Base-by-base conservation (phyloP, 2,888 invertebrate species). In the Matsumyia berberina region DNA sequence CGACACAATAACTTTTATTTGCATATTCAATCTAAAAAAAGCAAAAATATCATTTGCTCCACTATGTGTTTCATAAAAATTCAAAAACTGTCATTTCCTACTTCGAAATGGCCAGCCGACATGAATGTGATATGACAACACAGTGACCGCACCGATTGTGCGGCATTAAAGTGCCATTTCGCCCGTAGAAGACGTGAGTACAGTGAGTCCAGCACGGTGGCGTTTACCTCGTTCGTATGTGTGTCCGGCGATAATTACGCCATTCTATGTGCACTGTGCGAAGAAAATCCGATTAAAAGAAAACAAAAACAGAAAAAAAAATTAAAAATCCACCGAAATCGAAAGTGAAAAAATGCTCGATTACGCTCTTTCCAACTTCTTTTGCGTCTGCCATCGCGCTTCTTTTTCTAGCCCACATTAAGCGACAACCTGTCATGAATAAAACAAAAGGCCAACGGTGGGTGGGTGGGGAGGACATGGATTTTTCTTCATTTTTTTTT, bases 381-480 rank as follows among this genome's bases (percentile, higher is more conserved):
- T 72, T 39, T 8, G 24, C 49, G 37, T 62, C 49, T 80, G 55
- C 42, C 24, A 39, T 3, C 19, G 5, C 42, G 31, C n/a, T 31
- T 69, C 42, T 42, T 79, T 67, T 70, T 39, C 17, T 80, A 69
- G 82, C 70, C 66, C 82, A 81, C 69, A 62, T 77, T 33, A 60
- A 35, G 53, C 42, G 74, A 70, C 85, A 76, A 55, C 80, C 39
- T 51, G 80, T 74, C 74, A 85, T 85, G 85, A 79, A 85, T 85
- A 80, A 85, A 70, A 85, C 85, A 85, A 85, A 70, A 85, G 79
- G 58, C 74, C 79, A 73, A n/a, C 53, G 33, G 72, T 79, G 85
- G 79, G 73, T 74, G 74, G 85, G 58, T 66, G 79, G 37, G 64
- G 62, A 29, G 67, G 39, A 42, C 15, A 46, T n/a, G n/a, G n/a